Evolutionary conservation across 2,797 vertebrate species (phyloP).

Genomic region (Corythornis leucogaster): DNA sequence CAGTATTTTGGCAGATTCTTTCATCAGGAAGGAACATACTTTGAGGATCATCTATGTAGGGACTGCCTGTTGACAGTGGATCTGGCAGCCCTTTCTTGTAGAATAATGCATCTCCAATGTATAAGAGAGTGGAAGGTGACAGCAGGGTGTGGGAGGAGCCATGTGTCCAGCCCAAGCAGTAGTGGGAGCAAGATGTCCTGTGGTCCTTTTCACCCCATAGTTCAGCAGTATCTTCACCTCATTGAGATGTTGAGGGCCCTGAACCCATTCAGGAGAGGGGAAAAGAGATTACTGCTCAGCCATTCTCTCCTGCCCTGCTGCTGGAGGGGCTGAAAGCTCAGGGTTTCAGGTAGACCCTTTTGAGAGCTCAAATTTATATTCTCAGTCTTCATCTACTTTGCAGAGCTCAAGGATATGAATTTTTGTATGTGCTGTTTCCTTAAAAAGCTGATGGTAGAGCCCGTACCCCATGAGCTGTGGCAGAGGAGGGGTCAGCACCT

Average conservation of each 20-base stretch:
- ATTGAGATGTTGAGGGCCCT: rapidly evolving
- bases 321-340: background rate
- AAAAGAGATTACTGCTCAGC: background rate
- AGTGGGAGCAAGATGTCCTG: background rate
- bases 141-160: background rate
- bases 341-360: background rate
- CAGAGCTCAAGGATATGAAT: background rate
- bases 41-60: background rate
- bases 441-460: background rate
- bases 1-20: background rate
- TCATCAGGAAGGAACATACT: background rate
- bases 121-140: background rate
- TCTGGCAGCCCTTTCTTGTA: background rate
- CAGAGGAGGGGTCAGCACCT: background rate
- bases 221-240: background rate
- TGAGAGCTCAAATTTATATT: background rate
- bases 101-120: background rate
- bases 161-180: rapidly evolving
- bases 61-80: background rate
- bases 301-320: background rate
- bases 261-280: background rate
- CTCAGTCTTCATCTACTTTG: background rate
- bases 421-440: background rate
- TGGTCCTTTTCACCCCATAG: background rate
- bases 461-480: background rate